Base-by-base conservation (phyloP, 2,888 invertebrate species). In the Phorcus lineatus region DNA sequence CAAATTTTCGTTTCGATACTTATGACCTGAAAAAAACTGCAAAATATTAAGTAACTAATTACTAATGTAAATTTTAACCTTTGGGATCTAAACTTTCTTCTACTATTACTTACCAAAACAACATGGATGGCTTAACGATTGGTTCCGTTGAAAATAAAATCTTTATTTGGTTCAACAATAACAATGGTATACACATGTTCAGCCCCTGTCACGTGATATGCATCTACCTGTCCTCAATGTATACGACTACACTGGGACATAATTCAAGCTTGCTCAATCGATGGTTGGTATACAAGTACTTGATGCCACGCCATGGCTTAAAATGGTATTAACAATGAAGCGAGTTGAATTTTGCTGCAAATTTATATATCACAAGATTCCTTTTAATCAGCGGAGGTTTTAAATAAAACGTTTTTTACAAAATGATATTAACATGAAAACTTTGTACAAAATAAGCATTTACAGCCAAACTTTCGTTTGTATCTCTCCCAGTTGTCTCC, bases 161-260 rank as follows among this genome's bases (percentile, higher is more conserved):
- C 70, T 70, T 70, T 70, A 36, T 70, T 70, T 36, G 70, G 28
- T 70, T 70, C 70, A 70, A 70, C 70, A 70, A 70, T 70, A 70
- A 70, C 70, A 70, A 70, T 36, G 70, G 70, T 40, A 70, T 70
- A 70, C 28, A 70, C 28, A 36, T 36, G 40, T 70, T 19, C 24
- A 28, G 40, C 19, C 36, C 31, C 36, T 31, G 31, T 36, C 70
- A 31, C 70, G 70, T 70, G 70, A 70, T 31, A 40, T 36, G 28
- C 31, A 70, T 70, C 24, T 40, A n/a, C 40, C 19, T 1, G 11
- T 70, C 31, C 16, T 16, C 19, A 31, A 19, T n/a, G n/a, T n/a
- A n/a, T n/a, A n/a, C 19, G 36, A 40, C 70, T 62, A 16, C 28
- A 28, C 28, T 62, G 28, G 28, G 28, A 62, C 17, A n/a, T 62